Conservation (phyloP, 1,140 invertebrate species). For the Papilio helenus region DNA sequence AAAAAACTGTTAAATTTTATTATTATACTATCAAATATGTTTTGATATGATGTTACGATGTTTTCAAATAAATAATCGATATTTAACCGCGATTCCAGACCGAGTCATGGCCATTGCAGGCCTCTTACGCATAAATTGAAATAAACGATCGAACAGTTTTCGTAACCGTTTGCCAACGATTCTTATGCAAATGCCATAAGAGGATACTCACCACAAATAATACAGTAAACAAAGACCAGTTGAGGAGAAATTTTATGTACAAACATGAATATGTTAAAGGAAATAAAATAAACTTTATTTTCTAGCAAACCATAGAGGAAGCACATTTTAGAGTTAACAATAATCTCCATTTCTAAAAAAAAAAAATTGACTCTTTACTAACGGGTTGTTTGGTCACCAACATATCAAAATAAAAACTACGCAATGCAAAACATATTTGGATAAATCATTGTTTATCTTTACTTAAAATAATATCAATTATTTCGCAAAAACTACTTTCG, state of each 20-base stretch:
- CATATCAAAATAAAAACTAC: too few relatives aligned
- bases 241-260: neutral
- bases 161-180: slow-evolving; percentile 21
- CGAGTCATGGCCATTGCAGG: slow-evolving; percentile 9
- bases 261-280: neutral
- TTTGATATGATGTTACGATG: neutral
- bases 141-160: slow-evolving; percentile 12
- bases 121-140: slow-evolving; percentile 22
- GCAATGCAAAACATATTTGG: too few relatives aligned
- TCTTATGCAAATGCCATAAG: slow-evolving; percentile 7
- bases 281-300: neutral
- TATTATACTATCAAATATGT: neutral
- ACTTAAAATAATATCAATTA: neutral
- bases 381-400: too few relatives aligned
- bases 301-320: neutral
- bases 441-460: neutral
- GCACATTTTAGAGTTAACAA: too few relatives aligned
- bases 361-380: too few relatives aligned
- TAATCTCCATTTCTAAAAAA: too few relatives aligned
- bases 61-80: neutral
- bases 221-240: neutral
- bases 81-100: slow-evolving; percentile 7
- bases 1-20: too few relatives aligned
- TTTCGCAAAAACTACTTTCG: neutral
- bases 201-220: neutral